A percentile compares a stretch with the other conserved stretches of the same genome.
Conservation (phyloP, 1,140 invertebrate genomes). For the Caenorhabditis brenneri region DNA sequence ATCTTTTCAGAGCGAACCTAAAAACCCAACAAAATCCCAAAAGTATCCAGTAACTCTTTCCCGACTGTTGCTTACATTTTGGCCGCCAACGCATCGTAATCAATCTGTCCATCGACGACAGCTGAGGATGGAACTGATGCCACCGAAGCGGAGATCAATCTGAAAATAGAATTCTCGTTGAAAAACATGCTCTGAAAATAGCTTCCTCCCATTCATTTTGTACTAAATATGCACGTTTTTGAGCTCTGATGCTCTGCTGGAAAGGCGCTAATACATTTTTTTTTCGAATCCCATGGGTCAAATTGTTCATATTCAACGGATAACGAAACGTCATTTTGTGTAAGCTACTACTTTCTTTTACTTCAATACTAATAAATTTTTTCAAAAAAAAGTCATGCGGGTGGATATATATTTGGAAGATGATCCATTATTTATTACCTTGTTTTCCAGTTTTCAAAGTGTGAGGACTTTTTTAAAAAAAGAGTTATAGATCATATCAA, state of each 20-base stretch:
- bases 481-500: neutral
- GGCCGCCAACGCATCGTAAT: slow-evolving; percentile 22
- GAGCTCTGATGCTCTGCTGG: neutral
- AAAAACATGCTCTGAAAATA: neutral
- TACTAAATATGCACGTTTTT: slow-evolving; percentile 35
- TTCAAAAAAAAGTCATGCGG: neutral
- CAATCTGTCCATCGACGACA: neutral
- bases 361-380: neutral
- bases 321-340: neutral
- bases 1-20: too few relatives aligned
- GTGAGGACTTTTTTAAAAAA: neutral
- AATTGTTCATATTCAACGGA: slow-evolving; percentile 8
- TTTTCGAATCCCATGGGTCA: slow-evolving; percentile 4
- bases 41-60: neutral
- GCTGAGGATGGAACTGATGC: slow-evolving; percentile 11
- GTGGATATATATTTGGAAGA: neutral
- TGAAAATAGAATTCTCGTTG: neutral
- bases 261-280: slow-evolving; percentile 13
- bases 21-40: too few relatives aligned
- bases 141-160: slow-evolving; percentile 33
- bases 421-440: slow-evolving; percentile 3
- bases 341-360: neutral
- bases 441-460: neutral
- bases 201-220: neutral
- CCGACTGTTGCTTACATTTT: neutral